phyloP scores from a whole-genome alignment of 2,113 vertebrate genomes.

The Lycocorax pyrrhopterus region DNA sequence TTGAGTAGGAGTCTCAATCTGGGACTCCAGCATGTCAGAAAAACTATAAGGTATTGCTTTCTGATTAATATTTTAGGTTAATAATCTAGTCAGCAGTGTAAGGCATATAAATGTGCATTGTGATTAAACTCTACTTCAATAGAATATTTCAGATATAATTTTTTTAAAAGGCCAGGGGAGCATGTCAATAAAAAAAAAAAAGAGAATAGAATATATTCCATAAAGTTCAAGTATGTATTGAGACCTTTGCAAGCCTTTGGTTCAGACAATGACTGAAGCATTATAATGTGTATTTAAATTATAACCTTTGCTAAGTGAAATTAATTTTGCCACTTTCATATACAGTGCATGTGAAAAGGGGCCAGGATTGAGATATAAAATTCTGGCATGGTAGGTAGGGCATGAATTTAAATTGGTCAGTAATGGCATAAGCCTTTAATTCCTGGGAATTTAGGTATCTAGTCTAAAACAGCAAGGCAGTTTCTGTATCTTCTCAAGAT shows the following conservation, averaged over 20 bases:
- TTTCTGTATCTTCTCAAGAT: neutral
- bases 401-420: neutral
- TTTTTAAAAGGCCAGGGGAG: neutral
- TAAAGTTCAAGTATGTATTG: neutral
- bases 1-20: neutral
- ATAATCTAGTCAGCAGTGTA: slow-evolving; percentile 5
- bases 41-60: neutral
- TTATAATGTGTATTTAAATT: slow-evolving; percentile 1
- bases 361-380: neutral
- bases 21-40: neutral
- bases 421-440: neutral
- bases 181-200: neutral
- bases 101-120: neutral
- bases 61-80: slow-evolving; percentile 37
- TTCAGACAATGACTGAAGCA: neutral
- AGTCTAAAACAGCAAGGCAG: neutral
- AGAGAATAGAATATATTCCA: neutral
- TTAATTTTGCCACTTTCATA: neutral
- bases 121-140: slow-evolving; percentile 19
- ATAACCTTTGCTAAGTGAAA: neutral
- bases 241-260: neutral
- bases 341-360: neutral
- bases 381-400: neutral
- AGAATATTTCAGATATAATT: neutral
- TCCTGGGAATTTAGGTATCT: neutral